Conservation (phyloP, 2,888 invertebrate species). For the Pandemis corylana region DNA sequence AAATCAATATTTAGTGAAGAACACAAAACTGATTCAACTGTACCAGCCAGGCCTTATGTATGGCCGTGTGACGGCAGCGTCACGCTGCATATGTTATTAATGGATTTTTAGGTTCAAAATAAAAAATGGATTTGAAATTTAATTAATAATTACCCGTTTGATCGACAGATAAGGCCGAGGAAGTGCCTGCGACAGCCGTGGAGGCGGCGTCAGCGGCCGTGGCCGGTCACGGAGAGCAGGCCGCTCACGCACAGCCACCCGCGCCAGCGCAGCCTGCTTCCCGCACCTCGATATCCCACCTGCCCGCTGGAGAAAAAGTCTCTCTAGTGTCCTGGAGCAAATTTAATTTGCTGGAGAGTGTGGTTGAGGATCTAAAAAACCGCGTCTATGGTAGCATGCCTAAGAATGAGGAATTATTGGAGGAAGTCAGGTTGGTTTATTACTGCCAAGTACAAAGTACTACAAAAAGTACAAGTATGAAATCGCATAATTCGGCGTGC, state of each 20-base stretch:
- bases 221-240: neutral
- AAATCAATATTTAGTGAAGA: no score
- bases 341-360: constrained; percentile 69
- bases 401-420: constrained; percentile 72
- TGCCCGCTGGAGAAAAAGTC: constrained; percentile 55
- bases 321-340: constrained; percentile 78
- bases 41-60: no score
- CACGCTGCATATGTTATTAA: no score
- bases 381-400: constrained; percentile 76
- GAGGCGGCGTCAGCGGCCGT: neutral
- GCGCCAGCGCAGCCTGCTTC: neutral
- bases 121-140: no score
- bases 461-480: no score
- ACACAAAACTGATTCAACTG: no score
- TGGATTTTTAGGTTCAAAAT: no score
- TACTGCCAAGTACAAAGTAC: neutral
- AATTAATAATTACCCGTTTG: neutral
- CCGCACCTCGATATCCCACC: neutral
- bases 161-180: neutral
- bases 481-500: no score
- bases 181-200: neutral
- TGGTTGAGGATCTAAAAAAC: constrained; percentile 69
- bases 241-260: neutral
- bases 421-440: constrained; percentile 68
- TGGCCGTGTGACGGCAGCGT: no score